These are phyloP conservation scores for Sinocyclocheilus anophthalmus DNA, from an alignment of 2,113 vertebrate genomes.

Conservation along the genomic window DNA sequence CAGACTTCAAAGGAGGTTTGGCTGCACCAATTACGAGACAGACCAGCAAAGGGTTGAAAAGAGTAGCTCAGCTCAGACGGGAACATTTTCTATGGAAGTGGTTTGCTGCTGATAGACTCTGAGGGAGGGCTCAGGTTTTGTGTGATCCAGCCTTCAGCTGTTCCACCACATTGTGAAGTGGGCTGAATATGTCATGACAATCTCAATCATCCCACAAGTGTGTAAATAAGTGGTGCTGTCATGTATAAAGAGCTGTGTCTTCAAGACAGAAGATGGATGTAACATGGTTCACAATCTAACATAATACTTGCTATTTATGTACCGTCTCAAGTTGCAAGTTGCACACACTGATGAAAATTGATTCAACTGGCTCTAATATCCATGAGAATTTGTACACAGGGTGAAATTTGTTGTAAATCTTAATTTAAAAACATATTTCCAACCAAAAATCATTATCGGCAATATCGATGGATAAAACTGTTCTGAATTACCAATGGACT, in stretches of 20 bases:
- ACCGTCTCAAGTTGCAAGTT: neutral
- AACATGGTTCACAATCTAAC: neutral
- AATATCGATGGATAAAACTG: no score
- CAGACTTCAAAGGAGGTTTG: constrained; percentile 34
- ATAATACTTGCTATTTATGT: neutral
- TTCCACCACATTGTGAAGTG: constrained; percentile 19
- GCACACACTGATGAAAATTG: neutral
- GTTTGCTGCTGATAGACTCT: constrained; percentile 15
- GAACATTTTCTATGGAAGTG: constrained; percentile 4
- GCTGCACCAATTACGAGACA: neutral
- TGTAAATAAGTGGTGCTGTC: constrained; percentile 59
- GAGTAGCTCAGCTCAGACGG: neutral
- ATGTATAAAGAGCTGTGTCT: constrained; percentile 9
- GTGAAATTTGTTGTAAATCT: neutral
- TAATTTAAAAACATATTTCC: neutral
- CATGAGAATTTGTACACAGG: neutral
- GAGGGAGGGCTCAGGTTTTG: constrained; percentile 18
- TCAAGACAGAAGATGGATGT: constrained; percentile 1
- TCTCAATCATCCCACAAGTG: constrained; percentile 63
- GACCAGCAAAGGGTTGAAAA: neutral
- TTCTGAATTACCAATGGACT: no score
- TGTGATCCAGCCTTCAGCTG: constrained; percentile 24
- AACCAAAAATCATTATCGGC: no score
- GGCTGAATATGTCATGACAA: constrained; percentile 35
- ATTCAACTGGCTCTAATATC: neutral